Conservation (phyloP, 2,113 vertebrate species). For the Brachyhypopomus gauderio region DNA sequence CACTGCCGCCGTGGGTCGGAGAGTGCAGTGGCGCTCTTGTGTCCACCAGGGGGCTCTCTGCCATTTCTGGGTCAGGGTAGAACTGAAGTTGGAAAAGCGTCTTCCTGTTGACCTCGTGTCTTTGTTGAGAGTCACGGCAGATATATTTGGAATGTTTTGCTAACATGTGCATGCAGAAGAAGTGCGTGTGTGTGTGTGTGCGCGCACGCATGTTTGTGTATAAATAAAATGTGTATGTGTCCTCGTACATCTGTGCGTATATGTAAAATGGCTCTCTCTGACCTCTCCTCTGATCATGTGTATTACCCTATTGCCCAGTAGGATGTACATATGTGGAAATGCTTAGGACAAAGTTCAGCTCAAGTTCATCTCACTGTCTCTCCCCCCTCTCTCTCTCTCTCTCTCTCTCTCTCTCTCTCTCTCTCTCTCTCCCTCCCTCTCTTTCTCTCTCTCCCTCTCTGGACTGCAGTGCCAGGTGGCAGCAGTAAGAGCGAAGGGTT, state of each 20-base stretch:
- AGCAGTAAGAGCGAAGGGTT: conserved; percentile 80
- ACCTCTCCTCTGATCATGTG: conserved; percentile 28
- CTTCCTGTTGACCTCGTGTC: too few species aligned
- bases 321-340: conserved; percentile 73
- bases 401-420: conserved; percentile 44
- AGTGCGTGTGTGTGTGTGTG: not conserved
- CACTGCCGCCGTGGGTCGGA: not conserved
- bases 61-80: not conserved
- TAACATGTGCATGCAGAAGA: too few species aligned
- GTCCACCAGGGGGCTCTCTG: conserved; percentile 34
- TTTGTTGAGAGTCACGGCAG: too few species aligned
- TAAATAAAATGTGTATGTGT: not conserved
- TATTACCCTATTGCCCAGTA: conserved; percentile 50
- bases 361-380: conserved; percentile 83
- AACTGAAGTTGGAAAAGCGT: not conserved
- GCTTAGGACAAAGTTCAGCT: conserved; percentile 88
- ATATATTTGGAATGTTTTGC: too few species aligned
- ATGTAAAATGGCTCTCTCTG: conserved; percentile 16
- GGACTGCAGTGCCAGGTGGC: conserved; percentile 72
- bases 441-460: not conserved
- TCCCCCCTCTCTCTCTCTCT: conserved; percentile 20
- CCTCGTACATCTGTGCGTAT: not conserved
- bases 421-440: conserved; percentile 32
- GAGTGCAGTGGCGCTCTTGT: not conserved
- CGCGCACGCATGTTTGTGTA: not conserved